Evolutionary conservation across 2,888 invertebrate species (phyloP), one percentile per base, ranked within the genome.

Genomic region (Hecatera dysodea): DNA sequence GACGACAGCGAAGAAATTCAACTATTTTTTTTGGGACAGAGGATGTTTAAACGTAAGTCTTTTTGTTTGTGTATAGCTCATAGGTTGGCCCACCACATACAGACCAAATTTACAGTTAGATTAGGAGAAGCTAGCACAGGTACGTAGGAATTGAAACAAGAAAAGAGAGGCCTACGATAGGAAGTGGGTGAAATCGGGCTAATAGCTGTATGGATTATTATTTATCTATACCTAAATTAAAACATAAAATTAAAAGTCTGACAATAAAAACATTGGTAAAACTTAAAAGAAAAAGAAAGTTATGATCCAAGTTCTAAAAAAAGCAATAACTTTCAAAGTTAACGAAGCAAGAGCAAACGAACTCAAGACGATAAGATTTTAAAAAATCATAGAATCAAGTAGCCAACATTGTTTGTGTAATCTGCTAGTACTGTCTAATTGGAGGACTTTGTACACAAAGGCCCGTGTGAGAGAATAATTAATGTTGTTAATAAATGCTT

Each of bases 401-500:
- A 72, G 57, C 57, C 56, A 52, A 44, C 57, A 60, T 79, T 79
- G 76, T 73, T 71, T 82, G 67, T 74, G 53, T 62, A 69, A 67
- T 80, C 61, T 67, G 66, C 66, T 61, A 68, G 76, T 57, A 69
- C 64, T 67, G 71, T 81, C 77, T 84, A 83, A 84, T 82, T 80
- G 78, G 72, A 83, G 46, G 55, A 72, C 73, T 72, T 66, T 66
- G 67, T 67, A 65, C 56, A 75, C 59, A 71, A 63, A 70, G 59
- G 55, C 76, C 74, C 59, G 56, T 76, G 71, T 78, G 50, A 75
- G 68, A 62, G 76, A 77, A 83, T 85, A 76, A 85, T 82, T 85
- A 79, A 83, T 83, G 73, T 77, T 72, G 74, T 75, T 77, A 76
- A 84, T 69, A 79, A 80, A 78, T 76, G 69, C 71, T 62, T 60